phyloP scores from a whole-genome alignment of 2,888 invertebrate species.

The Calameuta idolon region DNA sequence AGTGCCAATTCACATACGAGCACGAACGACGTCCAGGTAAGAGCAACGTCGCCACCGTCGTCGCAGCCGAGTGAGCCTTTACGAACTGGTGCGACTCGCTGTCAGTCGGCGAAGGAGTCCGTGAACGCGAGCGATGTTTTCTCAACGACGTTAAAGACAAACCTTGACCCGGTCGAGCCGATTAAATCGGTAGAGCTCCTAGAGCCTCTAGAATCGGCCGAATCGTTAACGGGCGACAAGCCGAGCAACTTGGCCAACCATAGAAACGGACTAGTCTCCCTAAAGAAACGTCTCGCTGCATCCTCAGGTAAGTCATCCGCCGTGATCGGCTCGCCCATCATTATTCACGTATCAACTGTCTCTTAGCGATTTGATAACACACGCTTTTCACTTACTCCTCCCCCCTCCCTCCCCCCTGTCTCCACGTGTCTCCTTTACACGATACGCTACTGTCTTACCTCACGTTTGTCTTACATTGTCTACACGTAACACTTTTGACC shows the following conservation, averaged over 20 bases:
- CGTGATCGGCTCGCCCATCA: constrained; percentile 12
- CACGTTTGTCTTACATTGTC: neutral
- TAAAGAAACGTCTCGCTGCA: constrained; percentile 1
- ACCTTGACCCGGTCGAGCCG: neutral
- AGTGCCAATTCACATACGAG: neutral
- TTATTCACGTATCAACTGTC: constrained; percentile 26
- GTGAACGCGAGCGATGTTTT: neutral
- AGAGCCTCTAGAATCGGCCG: neutral
- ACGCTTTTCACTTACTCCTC: neutral
- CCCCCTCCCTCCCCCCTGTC: constrained; percentile 2
- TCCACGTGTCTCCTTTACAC: constrained; percentile 9
- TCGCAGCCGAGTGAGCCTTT: neutral
- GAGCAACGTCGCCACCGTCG: neutral
- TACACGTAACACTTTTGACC: constrained; percentile 9
- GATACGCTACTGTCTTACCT: constrained; percentile 6
- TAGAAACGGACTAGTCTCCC: constrained; percentile 41
- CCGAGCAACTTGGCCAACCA: constrained; percentile 16
- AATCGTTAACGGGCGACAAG: neutral
- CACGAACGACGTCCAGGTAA: neutral
- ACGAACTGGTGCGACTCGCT: too few relatives aligned
- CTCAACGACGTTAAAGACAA: neutral
- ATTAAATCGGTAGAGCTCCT: neutral
- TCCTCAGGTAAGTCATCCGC: constrained; percentile 25
- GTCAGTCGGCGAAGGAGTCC: too few relatives aligned
- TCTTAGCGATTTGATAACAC: constrained; percentile 17